Conservation (phyloP, 2,888 invertebrate species). For the Dicyrtomina minuta region DNA sequence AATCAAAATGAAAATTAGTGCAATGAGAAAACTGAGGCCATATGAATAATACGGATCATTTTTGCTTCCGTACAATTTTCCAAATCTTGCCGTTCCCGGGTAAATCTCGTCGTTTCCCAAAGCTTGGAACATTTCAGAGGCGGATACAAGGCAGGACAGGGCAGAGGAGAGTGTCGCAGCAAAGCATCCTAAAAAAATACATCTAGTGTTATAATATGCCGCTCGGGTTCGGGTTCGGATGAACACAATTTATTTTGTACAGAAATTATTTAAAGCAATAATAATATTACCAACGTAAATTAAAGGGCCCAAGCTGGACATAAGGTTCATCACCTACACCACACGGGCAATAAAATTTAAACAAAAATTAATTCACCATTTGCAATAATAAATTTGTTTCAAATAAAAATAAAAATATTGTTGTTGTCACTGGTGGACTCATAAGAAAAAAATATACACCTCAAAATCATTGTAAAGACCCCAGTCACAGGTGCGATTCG, state of each 20-base stretch:
- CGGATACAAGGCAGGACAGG: conserved; percentile 90
- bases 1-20: conserved; percentile 59
- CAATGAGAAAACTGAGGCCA: conserved; percentile 59
- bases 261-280: too few species aligned
- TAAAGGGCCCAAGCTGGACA: conserved; percentile 82
- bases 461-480: conserved; percentile 79
- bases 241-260: too few species aligned
- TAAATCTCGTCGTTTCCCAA: conserved; percentile 60
- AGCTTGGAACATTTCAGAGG: conserved; percentile 66
- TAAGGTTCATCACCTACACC: conserved; percentile 79
- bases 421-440: too few species aligned
- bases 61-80: conserved; percentile 59
- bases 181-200: conserved; percentile 75
- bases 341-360: too few species aligned
- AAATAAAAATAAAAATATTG: too few species aligned
- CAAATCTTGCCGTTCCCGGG: conserved; percentile 60
- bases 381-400: too few species aligned
- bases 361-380: conserved; percentile 53
- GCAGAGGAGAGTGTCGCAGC: conserved; percentile 96
- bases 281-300: conserved; percentile 67
- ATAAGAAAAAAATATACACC: not conserved
- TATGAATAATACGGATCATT: conserved; percentile 61
- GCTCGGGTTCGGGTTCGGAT: too few species aligned
- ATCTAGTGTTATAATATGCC: not conserved
- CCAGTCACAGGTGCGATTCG: conserved; percentile 64